A percentile compares a stretch with the other conserved stretches of the same genome.
Conservation (phyloP, 2,888 invertebrate species). For the Drosophila suboccidentalis region DNA sequence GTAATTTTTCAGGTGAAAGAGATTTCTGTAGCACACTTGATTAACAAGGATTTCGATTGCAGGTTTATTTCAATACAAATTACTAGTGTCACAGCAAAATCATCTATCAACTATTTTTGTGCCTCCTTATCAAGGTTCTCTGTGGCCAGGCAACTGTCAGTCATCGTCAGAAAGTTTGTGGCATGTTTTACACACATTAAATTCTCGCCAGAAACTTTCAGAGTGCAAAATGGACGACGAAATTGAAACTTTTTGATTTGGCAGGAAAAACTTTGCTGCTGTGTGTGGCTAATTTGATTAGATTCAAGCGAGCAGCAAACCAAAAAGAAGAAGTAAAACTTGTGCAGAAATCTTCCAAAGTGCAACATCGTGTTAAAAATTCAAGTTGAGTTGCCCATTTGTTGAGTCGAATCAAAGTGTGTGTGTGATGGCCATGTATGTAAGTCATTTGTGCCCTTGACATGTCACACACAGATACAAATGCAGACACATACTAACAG, state of each 20-base stretch:
- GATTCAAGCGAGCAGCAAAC: conserved; percentile 35
- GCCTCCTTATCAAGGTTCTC: not conserved
- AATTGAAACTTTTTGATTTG: conserved; percentile 57
- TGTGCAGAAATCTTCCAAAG: conserved; percentile 50
- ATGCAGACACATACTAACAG: conserved; percentile 4
- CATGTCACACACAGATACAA: conserved; percentile 18
- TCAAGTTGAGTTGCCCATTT: not conserved
- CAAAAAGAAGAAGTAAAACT: conserved; percentile 5
- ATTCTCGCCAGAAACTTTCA: conserved; percentile 33
- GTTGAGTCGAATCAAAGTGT: not conserved
- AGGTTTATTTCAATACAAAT: not conserved
- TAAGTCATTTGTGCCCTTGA: conserved; percentile 37
- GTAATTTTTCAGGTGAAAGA: too few species aligned
- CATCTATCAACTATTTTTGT: conserved; percentile 6
- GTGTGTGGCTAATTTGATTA: conserved; percentile 66
- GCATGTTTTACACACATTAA: conserved; percentile 32
- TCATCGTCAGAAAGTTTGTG: conserved; percentile 23
- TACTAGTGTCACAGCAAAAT: not conserved
- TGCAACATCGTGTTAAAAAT: conserved; percentile 39
- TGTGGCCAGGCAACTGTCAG: conserved; percentile 1
- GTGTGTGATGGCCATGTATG: conserved; percentile 10
- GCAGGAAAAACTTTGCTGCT: conserved; percentile 46
- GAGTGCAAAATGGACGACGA: conserved; percentile 34
- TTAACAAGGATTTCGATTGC: not conserved
- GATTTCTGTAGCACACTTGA: too few species aligned